phyloP scores from a whole-genome alignment of 2,888 invertebrate genomes.

The Plemyria rubiginata region DNA sequence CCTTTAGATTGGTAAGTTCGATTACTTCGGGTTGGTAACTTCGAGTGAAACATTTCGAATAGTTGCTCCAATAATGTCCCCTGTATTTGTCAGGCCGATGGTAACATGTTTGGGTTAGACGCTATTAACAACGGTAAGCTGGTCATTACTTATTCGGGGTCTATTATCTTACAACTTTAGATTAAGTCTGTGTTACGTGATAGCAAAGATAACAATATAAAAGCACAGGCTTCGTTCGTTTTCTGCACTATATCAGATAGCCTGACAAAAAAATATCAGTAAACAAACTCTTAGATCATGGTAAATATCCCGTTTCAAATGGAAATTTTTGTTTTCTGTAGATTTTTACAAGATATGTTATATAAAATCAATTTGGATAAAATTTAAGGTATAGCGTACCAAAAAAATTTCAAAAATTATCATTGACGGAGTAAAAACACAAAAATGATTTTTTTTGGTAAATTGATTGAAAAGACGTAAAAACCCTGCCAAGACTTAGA shows the following conservation, averaged over 20 bases:
- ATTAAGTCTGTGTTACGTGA: not conserved
- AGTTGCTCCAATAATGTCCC: conserved; percentile 23
- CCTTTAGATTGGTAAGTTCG: conserved; percentile 44
- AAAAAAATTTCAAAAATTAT: no score
- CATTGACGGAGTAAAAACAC: no score
- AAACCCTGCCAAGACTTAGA: not conserved
- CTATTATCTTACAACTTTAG: not conserved
- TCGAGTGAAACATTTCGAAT: conserved; percentile 11
- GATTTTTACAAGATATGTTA: no score
- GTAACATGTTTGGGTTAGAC: conserved; percentile 24
- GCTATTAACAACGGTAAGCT: conserved; percentile 25
- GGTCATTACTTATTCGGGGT: conserved; percentile 15
- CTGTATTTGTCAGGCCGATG: conserved; percentile 21
- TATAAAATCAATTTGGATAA: no score
- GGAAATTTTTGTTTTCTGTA: no score
- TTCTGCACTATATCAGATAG: no score
- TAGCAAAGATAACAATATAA: not conserved
- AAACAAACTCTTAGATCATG: no score
- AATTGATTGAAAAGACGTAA: not conserved
- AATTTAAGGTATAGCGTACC: no score
- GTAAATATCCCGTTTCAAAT: no score
- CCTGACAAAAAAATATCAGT: no score
- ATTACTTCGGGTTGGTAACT: conserved; percentile 26
- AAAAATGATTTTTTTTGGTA: no score
- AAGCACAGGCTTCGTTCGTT: no score